Evolutionary conservation across 2,113 vertebrate species (phyloP).

Genomic region (Labrus mixtus): DNA sequence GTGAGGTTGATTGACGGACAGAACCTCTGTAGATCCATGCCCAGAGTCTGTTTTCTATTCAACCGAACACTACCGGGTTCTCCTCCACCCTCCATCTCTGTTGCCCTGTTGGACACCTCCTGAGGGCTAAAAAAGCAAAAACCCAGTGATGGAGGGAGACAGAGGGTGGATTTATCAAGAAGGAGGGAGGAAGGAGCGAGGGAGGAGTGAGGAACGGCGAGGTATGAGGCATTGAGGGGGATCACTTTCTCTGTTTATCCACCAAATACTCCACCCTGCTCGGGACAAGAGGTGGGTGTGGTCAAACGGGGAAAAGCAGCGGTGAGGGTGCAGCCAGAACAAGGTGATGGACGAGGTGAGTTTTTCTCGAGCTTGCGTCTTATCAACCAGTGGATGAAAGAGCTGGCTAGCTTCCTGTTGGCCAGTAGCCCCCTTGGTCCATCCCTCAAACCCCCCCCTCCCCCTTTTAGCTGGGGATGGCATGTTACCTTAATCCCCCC

Average conservation of each 20-base stretch:
- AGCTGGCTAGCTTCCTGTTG: constrained; percentile 59
- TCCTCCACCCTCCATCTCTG: constrained; percentile 51
- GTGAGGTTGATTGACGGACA: constrained; percentile 64
- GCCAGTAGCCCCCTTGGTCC: constrained; percentile 54
- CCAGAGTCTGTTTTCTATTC: constrained; percentile 51
- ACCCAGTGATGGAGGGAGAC: constrained; percentile 46
- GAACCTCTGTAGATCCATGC: constrained; percentile 47
- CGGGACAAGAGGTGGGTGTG: constrained; percentile 57
- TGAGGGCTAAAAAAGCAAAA: constrained; percentile 55
- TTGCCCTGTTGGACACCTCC: constrained; percentile 51
- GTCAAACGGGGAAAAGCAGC: constrained; percentile 49
- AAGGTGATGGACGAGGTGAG: constrained; percentile 41
- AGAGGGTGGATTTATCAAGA: constrained; percentile 47
- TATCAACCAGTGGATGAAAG: constrained; percentile 37
- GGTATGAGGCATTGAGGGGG: constrained; percentile 70
- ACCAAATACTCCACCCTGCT: constrained; percentile 59
- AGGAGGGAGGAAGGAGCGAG: constrained; percentile 61
- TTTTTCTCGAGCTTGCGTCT: constrained; percentile 55
- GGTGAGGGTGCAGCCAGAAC: constrained; percentile 50
- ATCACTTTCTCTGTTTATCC: constrained; percentile 63
- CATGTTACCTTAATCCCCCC: constrained; percentile 51
- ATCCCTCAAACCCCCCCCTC: constrained; percentile 64
- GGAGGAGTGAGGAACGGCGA: constrained; percentile 63
- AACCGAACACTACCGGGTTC: constrained; percentile 48
- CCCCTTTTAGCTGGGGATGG: constrained; percentile 45